Evolutionary conservation across 2,888 invertebrate species (phyloP), one percentile per base, ranked within the genome.

Genomic region (Dioctria rufipes): DNA sequence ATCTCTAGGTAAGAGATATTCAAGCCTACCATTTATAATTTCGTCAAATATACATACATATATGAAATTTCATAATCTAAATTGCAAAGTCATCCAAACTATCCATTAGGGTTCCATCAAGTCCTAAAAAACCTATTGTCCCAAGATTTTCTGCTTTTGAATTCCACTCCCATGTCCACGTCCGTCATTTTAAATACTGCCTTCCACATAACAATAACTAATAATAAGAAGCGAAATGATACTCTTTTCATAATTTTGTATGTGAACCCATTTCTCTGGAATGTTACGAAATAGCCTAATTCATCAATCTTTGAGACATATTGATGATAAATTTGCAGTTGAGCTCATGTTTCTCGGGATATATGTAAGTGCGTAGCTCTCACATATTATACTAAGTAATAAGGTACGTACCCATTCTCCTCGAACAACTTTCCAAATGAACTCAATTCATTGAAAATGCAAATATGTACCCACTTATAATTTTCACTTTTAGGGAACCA

Each of bases 191-290:
- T 49, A 54, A 51, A 39, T 69, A 43, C 71, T 51, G 40, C 51
- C 71, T 25, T 51, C 40, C 5, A 11, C 54, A 54, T 39, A 39
- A 49, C 71, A 49, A 25, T 25, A 25, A 25, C 71, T 51, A 71
- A 69, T 5, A 37, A 51, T 25, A 25, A 25, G 25, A 25, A 25
- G n/a, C 71, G 11, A 49, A 51, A 54, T 54, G 54, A 67, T 54
- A 54, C 46, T 25, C 25, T 11, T 71, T 54, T 71, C 71, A 71
- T 71, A 71, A 71, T 54, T 65, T 54, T 54, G 71, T 71, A 11
- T 71, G 71, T 51, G 71, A 71, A 71, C 51, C 71, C 51, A 71
- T 71, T 51, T 71, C 71, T 54, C 71, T 54, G 71, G 71, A 71
- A 11, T 71, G 51, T 71, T 71, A 54, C 71, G 71, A 71, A 71